Evolutionary conservation across 2,797 vertebrate genomes (phyloP).

Genomic region (Anniella stebbinsi): DNA sequence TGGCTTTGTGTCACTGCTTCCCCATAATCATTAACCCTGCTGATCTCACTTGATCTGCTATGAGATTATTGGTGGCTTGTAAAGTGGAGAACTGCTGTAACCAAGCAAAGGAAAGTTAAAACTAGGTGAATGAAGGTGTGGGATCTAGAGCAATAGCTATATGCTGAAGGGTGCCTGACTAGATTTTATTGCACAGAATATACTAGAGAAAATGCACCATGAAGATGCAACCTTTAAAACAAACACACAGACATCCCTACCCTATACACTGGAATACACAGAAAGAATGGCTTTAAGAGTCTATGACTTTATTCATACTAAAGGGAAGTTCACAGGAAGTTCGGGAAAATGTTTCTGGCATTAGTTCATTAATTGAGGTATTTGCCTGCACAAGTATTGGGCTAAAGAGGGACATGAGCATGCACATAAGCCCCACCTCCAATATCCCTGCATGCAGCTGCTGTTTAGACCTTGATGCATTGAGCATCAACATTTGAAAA

Average conservation of each 20-base stretch:
- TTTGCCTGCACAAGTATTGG: too few species aligned
- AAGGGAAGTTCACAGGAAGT: not conserved
- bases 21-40: slow-evolving; percentile 81
- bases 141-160: slow-evolving; percentile 46
- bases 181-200: slow-evolving; percentile 28
- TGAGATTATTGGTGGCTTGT: slow-evolving; percentile 63
- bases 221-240: slow-evolving; percentile 13
- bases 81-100: slow-evolving; percentile 42
- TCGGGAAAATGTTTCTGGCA: not conserved
- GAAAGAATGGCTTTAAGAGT: not conserved
- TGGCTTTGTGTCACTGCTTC: slow-evolving; percentile 79
- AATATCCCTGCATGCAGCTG: too few species aligned
- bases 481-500: too few species aligned
- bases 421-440: too few species aligned
- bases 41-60: slow-evolving; percentile 81
- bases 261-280: slow-evolving; percentile 4
- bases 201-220: accelerated
- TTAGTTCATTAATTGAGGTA: not conserved
- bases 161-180: slow-evolving; percentile 38
- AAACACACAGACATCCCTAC: not conserved
- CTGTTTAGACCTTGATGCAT: too few species aligned
- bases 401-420: too few species aligned
- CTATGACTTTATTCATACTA: not conserved
- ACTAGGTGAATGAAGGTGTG: slow-evolving; percentile 39
- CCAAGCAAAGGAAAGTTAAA: slow-evolving; percentile 50